These are phyloP conservation scores for Phyllotreta striolata DNA, from an alignment of 2,888 invertebrate species.

Conservation along the genomic window DNA sequence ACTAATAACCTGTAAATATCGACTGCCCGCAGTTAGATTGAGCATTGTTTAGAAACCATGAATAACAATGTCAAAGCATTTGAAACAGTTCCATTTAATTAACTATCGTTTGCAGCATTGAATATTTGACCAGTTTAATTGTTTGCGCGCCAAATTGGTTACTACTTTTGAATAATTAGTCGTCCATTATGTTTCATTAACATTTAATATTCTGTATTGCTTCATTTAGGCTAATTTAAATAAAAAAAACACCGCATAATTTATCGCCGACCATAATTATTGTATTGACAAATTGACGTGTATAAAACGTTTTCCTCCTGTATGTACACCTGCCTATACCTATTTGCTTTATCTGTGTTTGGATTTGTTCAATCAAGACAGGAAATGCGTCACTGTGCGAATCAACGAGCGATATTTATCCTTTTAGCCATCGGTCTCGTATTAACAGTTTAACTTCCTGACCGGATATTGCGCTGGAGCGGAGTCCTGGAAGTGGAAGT, in stretches of 20 bases:
- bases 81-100: conserved; percentile 18
- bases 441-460: conserved; percentile 29
- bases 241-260: too few relatives aligned
- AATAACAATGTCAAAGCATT: conserved; percentile 12
- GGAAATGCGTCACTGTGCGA: too few relatives aligned
- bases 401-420: too few relatives aligned
- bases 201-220: too few relatives aligned
- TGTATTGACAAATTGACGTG: too few relatives aligned
- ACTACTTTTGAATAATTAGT: not conserved
- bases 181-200: too few relatives aligned
- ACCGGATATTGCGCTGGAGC: conserved; percentile 28
- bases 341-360: too few relatives aligned
- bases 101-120: conserved; percentile 3
- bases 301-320: too few relatives aligned
- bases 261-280: too few relatives aligned
- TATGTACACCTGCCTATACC: too few relatives aligned
- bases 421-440: conserved; percentile 12
- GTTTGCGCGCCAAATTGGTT: not conserved
- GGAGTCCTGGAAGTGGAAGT: conserved; percentile 20
- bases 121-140: conserved; percentile 10
- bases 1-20: conserved; percentile 22
- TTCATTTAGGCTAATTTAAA: too few relatives aligned
- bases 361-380: too few relatives aligned
- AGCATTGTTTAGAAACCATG: conserved; percentile 22
- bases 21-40: conserved; percentile 20